phyloP scores from a whole-genome alignment of 2,797 vertebrate species.

The Micropoecilia bifurca region DNA sequence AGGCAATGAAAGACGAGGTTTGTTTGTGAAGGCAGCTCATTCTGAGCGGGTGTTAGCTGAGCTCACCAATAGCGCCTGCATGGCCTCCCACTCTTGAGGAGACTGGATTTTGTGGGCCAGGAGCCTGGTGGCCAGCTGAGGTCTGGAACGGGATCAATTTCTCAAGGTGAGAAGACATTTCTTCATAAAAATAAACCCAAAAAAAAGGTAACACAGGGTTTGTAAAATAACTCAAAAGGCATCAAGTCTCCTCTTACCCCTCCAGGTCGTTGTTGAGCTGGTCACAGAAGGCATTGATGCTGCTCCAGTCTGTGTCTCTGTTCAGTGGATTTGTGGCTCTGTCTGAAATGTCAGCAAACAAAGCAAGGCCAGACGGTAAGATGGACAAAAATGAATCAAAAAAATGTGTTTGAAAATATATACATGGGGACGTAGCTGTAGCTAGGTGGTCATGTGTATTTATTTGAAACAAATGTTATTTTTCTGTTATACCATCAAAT shows the following conservation, averaged over 20 bases:
- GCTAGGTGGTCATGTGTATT: neutral
- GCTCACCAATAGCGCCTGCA: slow-evolving; percentile 94
- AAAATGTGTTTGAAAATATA: neutral
- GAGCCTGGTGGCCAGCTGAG: slow-evolving; percentile 92
- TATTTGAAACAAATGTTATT: neutral
- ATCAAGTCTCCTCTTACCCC: slow-evolving; percentile 80
- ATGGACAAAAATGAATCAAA: neutral
- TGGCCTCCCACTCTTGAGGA: slow-evolving; percentile 97
- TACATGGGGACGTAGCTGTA: neutral
- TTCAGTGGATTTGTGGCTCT: slow-evolving; percentile 96
- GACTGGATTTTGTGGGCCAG: slow-evolving; percentile 98
- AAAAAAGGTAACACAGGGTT: too few relatives aligned
- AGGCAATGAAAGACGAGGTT: neutral
- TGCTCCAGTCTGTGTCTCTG: slow-evolving; percentile 93
- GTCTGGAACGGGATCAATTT: slow-evolving; percentile 62
- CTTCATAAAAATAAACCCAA: neutral
- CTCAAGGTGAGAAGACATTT: neutral
- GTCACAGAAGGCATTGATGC: slow-evolving; percentile 93
- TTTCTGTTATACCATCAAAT: neutral
- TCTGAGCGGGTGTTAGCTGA: neutral
- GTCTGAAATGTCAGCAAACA: slow-evolving; percentile 78
- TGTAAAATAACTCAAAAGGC: neutral
- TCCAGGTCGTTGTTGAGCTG: slow-evolving; percentile 95
- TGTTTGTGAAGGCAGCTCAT: neutral
- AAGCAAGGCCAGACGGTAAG: neutral